Evolutionary conservation across 2,888 invertebrate genomes (phyloP).

Genomic region (Muschampia plurimacula): DNA sequence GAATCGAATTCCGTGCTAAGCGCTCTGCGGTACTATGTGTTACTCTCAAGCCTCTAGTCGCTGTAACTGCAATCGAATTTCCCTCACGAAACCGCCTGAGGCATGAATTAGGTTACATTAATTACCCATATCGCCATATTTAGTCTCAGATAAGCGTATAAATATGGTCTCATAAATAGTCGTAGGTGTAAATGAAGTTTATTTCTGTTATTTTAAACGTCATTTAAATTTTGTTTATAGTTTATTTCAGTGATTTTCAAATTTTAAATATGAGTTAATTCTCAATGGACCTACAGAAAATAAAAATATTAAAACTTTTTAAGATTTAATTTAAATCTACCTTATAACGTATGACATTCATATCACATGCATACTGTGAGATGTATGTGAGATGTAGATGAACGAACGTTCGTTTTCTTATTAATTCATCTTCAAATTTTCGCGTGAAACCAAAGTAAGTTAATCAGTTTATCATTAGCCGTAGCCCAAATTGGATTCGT

Average conservation of each 20-base stretch:
- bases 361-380: background rate
- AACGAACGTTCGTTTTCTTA: background rate
- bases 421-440: background rate
- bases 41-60: constrained; percentile 57
- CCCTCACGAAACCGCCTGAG: constrained; percentile 37
- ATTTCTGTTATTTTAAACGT: no score
- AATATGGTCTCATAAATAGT: no score
- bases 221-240: no score
- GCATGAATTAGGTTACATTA: constrained; percentile 20
- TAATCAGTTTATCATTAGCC: constrained; percentile 34
- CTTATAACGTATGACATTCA: no score
- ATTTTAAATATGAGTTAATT: no score
- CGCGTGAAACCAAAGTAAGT: constrained; percentile 11
- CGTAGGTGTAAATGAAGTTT: no score
- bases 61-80: constrained; percentile 57
- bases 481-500: constrained; percentile 48
- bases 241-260: no score
- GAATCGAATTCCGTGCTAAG: constrained; percentile 83
- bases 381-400: background rate
- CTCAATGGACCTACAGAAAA: no score
- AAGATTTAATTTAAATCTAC: no score
- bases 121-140: background rate
- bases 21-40: constrained; percentile 77
- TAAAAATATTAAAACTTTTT: no score
- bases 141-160: background rate